Conservation (phyloP, 1,140 invertebrate genomes). For the Copidosoma floridanum region DNA sequence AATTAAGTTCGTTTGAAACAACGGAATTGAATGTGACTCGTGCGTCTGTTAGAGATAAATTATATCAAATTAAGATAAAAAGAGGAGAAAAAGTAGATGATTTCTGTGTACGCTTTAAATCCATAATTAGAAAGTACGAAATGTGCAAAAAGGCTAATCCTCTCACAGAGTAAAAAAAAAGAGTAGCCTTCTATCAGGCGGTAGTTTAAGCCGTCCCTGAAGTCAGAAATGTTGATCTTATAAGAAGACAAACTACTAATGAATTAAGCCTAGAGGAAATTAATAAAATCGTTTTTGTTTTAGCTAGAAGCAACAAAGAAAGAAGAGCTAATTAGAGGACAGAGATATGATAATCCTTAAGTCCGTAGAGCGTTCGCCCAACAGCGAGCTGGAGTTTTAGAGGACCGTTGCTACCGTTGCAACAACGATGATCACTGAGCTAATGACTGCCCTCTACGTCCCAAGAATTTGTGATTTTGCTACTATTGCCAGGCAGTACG, state of each 20-base stretch:
- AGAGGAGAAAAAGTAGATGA: slow-evolving; percentile 23
- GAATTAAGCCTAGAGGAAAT: slow-evolving; percentile 24
- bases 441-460: slow-evolving; percentile 12
- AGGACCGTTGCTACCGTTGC: slow-evolving; percentile 24
- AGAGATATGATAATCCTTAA: slow-evolving; percentile 15
- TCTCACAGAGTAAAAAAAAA: slow-evolving; percentile 30
- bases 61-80: slow-evolving; percentile 27
- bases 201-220: slow-evolving; percentile 25
- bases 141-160: slow-evolving; percentile 27
- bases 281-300: slow-evolving; percentile 22
- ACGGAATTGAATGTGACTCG: slow-evolving; percentile 27
- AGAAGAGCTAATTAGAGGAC: slow-evolving; percentile 11
- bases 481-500: not conserved
- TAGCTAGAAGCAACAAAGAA: slow-evolving; percentile 13
- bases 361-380: slow-evolving; percentile 10
- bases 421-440: slow-evolving; percentile 26
- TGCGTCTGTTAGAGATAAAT: slow-evolving; percentile 29
- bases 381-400: slow-evolving; percentile 6
- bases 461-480: slow-evolving; percentile 29
- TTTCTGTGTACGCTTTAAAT: slow-evolving; percentile 31
- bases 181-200: slow-evolving; percentile 34
- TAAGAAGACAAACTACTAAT: slow-evolving; percentile 5
- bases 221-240: slow-evolving; percentile 23
- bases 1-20: slow-evolving; percentile 29
- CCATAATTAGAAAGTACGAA: slow-evolving; percentile 32